These are phyloP conservation scores for Mus pahari DNA, from an alignment of 2,113 vertebrate genomes.

Conservation along the genomic window DNA sequence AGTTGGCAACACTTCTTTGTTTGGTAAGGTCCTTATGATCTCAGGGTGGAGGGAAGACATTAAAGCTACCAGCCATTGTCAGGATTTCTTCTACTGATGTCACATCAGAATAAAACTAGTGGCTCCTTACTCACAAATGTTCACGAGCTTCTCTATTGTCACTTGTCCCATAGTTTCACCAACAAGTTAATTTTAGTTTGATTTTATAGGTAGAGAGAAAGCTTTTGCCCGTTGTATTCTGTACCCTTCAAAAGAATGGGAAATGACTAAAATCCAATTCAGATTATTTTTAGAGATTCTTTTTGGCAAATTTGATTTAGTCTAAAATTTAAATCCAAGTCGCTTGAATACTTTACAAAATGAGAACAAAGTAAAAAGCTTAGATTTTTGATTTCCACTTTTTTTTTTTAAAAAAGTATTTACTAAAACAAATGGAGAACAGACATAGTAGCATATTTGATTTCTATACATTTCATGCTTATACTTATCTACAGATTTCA, in stretches of 20 bases:
- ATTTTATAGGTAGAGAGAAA: slow-evolving; percentile 50
- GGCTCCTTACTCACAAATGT: slow-evolving; percentile 65
- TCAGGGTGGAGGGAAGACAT: slow-evolving; percentile 59
- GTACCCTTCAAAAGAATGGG: slow-evolving; percentile 3
- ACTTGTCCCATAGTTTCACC: slow-evolving; percentile 75
- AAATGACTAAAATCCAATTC: slow-evolving; percentile 43
- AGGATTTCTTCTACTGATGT: slow-evolving; percentile 52
- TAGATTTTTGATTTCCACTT: slow-evolving; percentile 28
- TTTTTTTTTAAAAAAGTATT: slow-evolving; percentile 51
- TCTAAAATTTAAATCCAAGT: slow-evolving; percentile 63
- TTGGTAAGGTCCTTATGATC: slow-evolving; percentile 34
- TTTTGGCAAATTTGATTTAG: slow-evolving; percentile 51
- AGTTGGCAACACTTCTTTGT: slow-evolving; percentile 60
- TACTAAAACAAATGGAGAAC: slow-evolving; percentile 56
- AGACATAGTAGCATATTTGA: neutral
- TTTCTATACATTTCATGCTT: slow-evolving; percentile 1
- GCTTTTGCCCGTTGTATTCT: slow-evolving; percentile 43
- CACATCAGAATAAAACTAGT: slow-evolving; percentile 56
- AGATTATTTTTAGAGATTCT: slow-evolving; percentile 62
- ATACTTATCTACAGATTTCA: neutral
- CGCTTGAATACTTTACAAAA: slow-evolving; percentile 24
- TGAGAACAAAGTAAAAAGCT: slow-evolving; percentile 48
- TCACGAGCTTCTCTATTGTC: slow-evolving; percentile 75
- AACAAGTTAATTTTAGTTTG: slow-evolving; percentile 42
- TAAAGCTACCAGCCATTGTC: slow-evolving; percentile 29